Percentiles rank a stretch among this genome's conserved stretches.
These are phyloP conservation scores for Ceyx margarethae DNA, from an alignment of 2,113 vertebrate genomes.

Conservation along the genomic window DNA sequence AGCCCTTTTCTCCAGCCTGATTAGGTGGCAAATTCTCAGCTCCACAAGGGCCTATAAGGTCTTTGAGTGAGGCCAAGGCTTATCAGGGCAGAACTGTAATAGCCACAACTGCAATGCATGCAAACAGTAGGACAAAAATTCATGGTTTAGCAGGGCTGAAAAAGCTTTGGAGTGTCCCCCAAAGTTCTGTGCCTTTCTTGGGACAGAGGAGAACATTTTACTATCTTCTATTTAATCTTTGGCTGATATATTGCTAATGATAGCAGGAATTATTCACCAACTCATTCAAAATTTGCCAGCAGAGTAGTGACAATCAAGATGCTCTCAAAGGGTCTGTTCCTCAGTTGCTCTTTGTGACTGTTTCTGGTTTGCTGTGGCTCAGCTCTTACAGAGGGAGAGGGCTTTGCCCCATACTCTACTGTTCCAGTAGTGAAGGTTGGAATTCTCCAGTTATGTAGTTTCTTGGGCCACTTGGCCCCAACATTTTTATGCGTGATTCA, in stretches of 20 bases:
- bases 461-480: background rate
- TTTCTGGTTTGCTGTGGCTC: background rate
- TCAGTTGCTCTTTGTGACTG: background rate
- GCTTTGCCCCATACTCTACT: background rate
- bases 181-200: background rate
- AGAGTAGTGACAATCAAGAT: background rate
- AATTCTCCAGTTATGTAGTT: background rate
- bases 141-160: accelerated
- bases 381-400: background rate
- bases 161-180: background rate
- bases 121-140: background rate
- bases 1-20: background rate
- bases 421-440: background rate
- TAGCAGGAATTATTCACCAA: background rate
- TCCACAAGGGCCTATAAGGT: background rate
- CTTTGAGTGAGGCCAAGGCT: background rate
- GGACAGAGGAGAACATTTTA: background rate
- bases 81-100: background rate
- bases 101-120: background rate
- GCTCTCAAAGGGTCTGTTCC: background rate
- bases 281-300: background rate
- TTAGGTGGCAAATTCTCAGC: background rate
- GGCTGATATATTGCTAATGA: background rate
- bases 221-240: background rate
- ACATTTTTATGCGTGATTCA: background rate